phyloP scores from a whole-genome alignment of 2,888 invertebrate genomes.

The Plemyria rubiginata region DNA sequence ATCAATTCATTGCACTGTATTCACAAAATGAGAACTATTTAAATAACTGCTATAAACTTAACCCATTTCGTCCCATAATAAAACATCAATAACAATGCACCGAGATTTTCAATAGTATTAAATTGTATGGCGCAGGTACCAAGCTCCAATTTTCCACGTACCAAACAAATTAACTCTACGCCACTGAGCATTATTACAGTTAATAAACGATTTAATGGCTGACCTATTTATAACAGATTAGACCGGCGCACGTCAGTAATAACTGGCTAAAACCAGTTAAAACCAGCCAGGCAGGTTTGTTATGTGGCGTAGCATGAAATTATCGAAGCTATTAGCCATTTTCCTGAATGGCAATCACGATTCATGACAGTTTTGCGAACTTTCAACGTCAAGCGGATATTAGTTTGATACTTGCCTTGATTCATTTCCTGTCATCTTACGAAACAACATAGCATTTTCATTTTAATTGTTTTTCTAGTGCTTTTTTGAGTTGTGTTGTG shows the following conservation, averaged over 20 bases:
- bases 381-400: constrained; percentile 21
- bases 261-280: constrained; percentile 38
- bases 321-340: constrained; percentile 39
- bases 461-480: no score
- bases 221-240: constrained; percentile 61
- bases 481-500: no score
- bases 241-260: constrained; percentile 54
- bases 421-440: background rate
- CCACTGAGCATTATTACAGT: constrained; percentile 62
- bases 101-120: constrained; percentile 49
- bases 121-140: constrained; percentile 48
- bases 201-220: constrained; percentile 62
- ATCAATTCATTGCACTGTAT: background rate
- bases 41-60: constrained; percentile 24
- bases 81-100: constrained; percentile 35
- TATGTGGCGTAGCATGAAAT: constrained; percentile 41
- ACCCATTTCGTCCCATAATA: constrained; percentile 22
- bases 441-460: no score
- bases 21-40: constrained; percentile 6
- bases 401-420: constrained; percentile 12
- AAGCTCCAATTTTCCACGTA: constrained; percentile 57
- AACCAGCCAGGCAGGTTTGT: constrained; percentile 36
- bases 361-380: constrained; percentile 34
- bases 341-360: constrained; percentile 33
- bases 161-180: constrained; percentile 61